phyloP scores from a whole-genome alignment of 2,113 vertebrate species.

The Amia ocellicauda region DNA sequence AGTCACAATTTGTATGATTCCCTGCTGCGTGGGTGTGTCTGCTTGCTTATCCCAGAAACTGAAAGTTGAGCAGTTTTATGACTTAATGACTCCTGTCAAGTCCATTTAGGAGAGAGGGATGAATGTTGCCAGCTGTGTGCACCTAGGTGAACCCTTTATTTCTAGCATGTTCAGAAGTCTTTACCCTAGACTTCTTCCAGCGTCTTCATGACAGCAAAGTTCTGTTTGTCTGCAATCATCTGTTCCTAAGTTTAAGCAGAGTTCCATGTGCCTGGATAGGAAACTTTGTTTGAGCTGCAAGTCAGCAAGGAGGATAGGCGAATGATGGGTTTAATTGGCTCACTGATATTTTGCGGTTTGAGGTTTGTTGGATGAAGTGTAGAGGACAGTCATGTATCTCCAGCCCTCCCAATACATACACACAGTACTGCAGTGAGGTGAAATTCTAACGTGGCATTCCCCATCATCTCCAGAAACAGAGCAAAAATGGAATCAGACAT shows the following conservation, averaged over 20 bases:
- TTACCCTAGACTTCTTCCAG: constrained; percentile 34
- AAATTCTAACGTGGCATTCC: too few relatives aligned
- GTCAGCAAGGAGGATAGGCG: constrained; percentile 15
- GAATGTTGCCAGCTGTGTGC: constrained; percentile 57
- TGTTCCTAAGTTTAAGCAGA: constrained; percentile 3
- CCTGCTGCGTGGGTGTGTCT: constrained; percentile 38
- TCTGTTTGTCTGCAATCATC: constrained; percentile 23
- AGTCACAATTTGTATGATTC: too few relatives aligned
- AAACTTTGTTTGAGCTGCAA: neutral
- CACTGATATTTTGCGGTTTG: neutral
- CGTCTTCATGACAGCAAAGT: constrained; percentile 40
- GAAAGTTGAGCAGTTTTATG: constrained; percentile 51
- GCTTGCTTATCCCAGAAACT: constrained; percentile 31
- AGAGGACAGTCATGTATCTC: constrained; percentile 32
- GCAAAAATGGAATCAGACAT: too few relatives aligned
- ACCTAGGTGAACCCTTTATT: constrained; percentile 27
- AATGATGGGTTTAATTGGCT: constrained; percentile 21
- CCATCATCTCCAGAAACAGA: too few relatives aligned
- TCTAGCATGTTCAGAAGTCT: constrained; percentile 19
- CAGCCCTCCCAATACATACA: constrained; percentile 9
- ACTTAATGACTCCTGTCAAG: constrained; percentile 52
- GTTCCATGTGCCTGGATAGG: constrained; percentile 18
- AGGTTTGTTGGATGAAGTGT: constrained; percentile 31
- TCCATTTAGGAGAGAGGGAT: constrained; percentile 48
- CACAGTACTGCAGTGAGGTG: too few relatives aligned